phyloP scores from a whole-genome alignment of 2,888 invertebrate genomes.

The Drosophila pegasa region DNA sequence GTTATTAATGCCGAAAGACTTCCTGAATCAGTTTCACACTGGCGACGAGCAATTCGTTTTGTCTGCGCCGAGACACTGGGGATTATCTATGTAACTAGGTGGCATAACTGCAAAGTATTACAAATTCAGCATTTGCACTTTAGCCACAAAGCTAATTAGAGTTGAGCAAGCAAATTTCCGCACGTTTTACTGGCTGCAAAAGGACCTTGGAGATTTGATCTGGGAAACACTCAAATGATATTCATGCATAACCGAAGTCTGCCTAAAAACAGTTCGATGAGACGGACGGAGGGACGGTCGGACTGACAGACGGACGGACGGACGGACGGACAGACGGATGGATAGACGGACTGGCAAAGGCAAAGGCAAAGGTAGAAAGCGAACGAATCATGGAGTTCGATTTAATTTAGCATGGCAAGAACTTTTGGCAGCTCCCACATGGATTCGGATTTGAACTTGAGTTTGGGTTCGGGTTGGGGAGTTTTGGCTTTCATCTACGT shows the following conservation, averaged over 20 bases:
- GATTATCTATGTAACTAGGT: conserved; percentile 8
- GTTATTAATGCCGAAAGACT: conserved; percentile 2
- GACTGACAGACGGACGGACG: background rate
- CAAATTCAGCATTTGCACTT: conserved; percentile 27
- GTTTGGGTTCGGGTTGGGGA: background rate
- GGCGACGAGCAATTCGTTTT: background rate
- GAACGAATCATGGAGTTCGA: conserved; percentile 30
- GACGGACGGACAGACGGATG: conserved; percentile 20
- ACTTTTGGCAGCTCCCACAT: conserved; percentile 71
- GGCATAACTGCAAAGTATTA: conserved; percentile 12
- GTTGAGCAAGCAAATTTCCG: conserved; percentile 64
- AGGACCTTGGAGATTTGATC: conserved; percentile 62
- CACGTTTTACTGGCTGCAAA: conserved; percentile 63
- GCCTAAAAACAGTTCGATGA: background rate
- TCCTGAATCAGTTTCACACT: background rate
- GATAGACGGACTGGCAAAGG: conserved; percentile 46
- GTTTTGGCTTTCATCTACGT: conserved; percentile 29
- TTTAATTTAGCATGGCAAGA: conserved; percentile 73
- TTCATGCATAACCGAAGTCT: conserved; percentile 35
- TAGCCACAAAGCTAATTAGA: conserved; percentile 74
- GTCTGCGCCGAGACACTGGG: background rate
- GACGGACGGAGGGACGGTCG: no score
- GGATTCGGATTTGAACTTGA: conserved; percentile 28
- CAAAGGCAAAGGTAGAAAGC: conserved; percentile 1
- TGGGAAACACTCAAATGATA: conserved; percentile 68